Percentiles rank a stretch among this genome's conserved stretches.
phyloP scores from a whole-genome alignment of 2,888 invertebrate species.

The Eumerus sabulonum region DNA sequence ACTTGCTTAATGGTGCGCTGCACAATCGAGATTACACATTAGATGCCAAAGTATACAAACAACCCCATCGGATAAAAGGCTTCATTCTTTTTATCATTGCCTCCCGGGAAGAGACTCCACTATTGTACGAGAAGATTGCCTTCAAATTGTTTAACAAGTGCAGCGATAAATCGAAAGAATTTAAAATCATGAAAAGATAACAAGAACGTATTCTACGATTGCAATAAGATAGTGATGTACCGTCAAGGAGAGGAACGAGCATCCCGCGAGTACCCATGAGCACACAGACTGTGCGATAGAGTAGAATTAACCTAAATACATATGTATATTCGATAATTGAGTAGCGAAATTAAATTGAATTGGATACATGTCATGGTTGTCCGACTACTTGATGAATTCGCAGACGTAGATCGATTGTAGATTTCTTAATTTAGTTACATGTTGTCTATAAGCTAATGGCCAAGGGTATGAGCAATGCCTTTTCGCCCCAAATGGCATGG shows the following conservation, averaged over 20 bases:
- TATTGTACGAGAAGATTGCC: slow-evolving; percentile 23
- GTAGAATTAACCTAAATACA: slow-evolving; percentile 51
- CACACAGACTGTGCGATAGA: neutral
- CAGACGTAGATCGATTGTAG: slow-evolving; percentile 33
- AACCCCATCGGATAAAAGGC: slow-evolving; percentile 24
- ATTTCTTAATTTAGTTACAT: slow-evolving; percentile 43
- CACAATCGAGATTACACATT: too few species aligned
- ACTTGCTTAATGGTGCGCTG: too few species aligned
- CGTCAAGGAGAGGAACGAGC: slow-evolving; percentile 21
- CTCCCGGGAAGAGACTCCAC: neutral
- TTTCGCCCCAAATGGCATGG: slow-evolving; percentile 17
- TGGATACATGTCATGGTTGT: slow-evolving; percentile 45
- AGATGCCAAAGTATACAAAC: slow-evolving; percentile 42
- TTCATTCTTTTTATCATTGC: slow-evolving; percentile 12
- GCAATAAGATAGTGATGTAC: slow-evolving; percentile 33
- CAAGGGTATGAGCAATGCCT: slow-evolving; percentile 13
- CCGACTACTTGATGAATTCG: neutral
- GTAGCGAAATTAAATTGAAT: slow-evolving; percentile 48
- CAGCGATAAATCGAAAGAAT: slow-evolving; percentile 8
- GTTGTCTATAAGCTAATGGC: slow-evolving; percentile 22
- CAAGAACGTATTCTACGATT: slow-evolving; percentile 32
- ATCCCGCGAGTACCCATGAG: neutral
- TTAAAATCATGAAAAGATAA: slow-evolving; percentile 23
- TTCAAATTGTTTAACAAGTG: slow-evolving; percentile 53
- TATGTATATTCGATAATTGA: slow-evolving; percentile 65